Base-by-base conservation (phyloP, 2,113 vertebrate species). In the Notechis scutatus region DNA sequence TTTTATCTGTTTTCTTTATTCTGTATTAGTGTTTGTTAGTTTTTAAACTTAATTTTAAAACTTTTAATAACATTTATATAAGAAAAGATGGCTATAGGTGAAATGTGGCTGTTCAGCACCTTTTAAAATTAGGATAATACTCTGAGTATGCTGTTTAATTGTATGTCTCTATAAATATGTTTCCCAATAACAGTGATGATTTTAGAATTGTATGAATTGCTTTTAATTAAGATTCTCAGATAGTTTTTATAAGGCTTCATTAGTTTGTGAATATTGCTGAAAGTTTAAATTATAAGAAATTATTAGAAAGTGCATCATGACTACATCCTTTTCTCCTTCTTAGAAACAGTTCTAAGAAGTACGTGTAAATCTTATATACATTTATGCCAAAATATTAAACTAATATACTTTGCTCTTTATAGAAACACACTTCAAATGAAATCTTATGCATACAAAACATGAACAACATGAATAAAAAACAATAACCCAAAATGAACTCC, bases 161-260 rank as follows among this genome's bases (percentile, higher is more conserved):
- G 92, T 93, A 42, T 85, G 85, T n/a, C 89, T 20, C 21, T 90
- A 86, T 87, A 90, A 93, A 93, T 64, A 93, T 64, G 89, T 47
- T 93, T 93, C 61, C 86, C 86, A 90, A 90, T 93, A 93, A 90
- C 61, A 90, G 54, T 90, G 45, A 90, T 85, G 74, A 90, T 90
- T 89, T 87, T 61, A 90, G 92, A 89, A 50, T 90, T n/a, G 55
- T 86, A n/a, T 85, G 47, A 55, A 90, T 56, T 93, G 74, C 74
- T 93, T 93, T 93, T 89, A 93, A 93, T 93, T 93, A 93, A 90
- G 55, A 45, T 87, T 87, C 29, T 89, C 86, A 24, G 45, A 85
- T 87, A 87, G 24, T 90, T 90, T 29, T 93, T 81, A 86, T 54
- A 93, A 87, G 45, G 45, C 88, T 93, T 93, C 81, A 90, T 90